Evolutionary conservation across 2,797 vertebrate species (phyloP).

Genomic region (Enteromius mattozi): DNA sequence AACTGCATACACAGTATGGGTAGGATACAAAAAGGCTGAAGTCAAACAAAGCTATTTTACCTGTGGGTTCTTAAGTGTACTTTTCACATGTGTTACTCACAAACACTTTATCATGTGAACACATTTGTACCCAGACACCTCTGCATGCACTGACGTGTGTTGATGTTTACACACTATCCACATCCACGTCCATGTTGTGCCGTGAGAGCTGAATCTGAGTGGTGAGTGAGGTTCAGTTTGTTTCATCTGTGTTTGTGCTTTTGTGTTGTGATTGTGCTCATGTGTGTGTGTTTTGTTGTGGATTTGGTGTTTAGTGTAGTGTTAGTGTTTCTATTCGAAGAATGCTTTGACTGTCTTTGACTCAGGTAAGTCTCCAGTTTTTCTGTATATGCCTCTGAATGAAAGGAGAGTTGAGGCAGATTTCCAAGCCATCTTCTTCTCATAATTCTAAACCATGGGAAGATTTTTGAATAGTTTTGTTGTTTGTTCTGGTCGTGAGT

Average conservation of each 20-base stretch:
- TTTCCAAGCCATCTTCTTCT: not conserved
- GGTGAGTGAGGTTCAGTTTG: slow-evolving; percentile 59
- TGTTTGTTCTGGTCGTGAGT: not conserved
- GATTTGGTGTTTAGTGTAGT: slow-evolving; percentile 39
- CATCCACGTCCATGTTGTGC: slow-evolving; percentile 35
- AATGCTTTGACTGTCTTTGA: slow-evolving; percentile 28
- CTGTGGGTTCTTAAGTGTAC: slow-evolving; percentile 80
- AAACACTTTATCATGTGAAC: slow-evolving; percentile 47
- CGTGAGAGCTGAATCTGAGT: slow-evolving; percentile 61
- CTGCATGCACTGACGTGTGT: slow-evolving; percentile 52
- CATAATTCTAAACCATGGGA: not conserved
- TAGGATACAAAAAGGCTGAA: slow-evolving; percentile 37
- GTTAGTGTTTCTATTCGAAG: slow-evolving; percentile 35
- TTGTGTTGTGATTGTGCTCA: slow-evolving; percentile 19
- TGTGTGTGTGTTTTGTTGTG: slow-evolving; percentile 40
- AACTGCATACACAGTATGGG: slow-evolving; percentile 54
- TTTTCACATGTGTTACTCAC: slow-evolving; percentile 59
- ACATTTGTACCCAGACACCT: slow-evolving; percentile 42
- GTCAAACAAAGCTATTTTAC: slow-evolving; percentile 73
- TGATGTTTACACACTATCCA: slow-evolving; percentile 38
- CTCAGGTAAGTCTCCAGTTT: slow-evolving; percentile 38
- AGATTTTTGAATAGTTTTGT: not conserved
- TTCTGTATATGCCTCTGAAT: not conserved
- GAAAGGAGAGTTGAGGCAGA: not conserved
- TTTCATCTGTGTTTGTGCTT: slow-evolving; percentile 31